Evolutionary conservation across 2,888 invertebrate species (phyloP), one percentile per base, ranked within the genome.

Genomic region (Sepioteuthis lessoniana): DNA sequence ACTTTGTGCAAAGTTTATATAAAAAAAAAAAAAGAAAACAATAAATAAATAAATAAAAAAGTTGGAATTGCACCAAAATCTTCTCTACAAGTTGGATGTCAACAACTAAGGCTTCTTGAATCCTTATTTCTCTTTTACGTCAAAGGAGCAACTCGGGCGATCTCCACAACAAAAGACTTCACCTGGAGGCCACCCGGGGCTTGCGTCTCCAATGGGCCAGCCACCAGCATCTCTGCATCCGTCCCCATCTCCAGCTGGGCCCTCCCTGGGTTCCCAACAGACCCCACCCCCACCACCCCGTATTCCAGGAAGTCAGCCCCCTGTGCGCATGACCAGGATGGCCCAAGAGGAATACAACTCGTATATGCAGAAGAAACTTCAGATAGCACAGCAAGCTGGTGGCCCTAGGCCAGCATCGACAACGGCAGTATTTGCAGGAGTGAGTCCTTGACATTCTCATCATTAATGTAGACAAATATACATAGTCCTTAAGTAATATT

Each of bases 271-370:
- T 92, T 47, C 92, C 92, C 42, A 92, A 92, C 55, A 60, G 93
- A 91, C 93, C 50, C 76, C 94, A 92, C 90, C 91, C 94, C 95
- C 94, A 55, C 90, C 96, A n/a, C 95, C 96, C 5, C 90, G 95
- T 35, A 95, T 95, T 46, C 95, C 95, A 42, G 95, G 95, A 16
- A 94, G 94, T 21, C 95, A 94, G 46, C 95, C 95, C 46, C 95
- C 96, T 55, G 95, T 95, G 37, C 94, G 96, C 31, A 95, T 96
- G 92, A 96, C 96, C 21, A 95, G 96, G 5, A 95, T 95, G 13
- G 96, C 96, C 91, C 94, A 97, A 42, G 97, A 96, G 95, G 97
- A 97, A 94, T 97, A 97, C 95, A 97, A 97, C 94, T 95, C 95
- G 16, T 97, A 97, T 95, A 96, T 97, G 96, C 97, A 97, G 95